phyloP scores from a whole-genome alignment of 2,888 invertebrate species.

The Sinopyrophorus schimmeli region DNA sequence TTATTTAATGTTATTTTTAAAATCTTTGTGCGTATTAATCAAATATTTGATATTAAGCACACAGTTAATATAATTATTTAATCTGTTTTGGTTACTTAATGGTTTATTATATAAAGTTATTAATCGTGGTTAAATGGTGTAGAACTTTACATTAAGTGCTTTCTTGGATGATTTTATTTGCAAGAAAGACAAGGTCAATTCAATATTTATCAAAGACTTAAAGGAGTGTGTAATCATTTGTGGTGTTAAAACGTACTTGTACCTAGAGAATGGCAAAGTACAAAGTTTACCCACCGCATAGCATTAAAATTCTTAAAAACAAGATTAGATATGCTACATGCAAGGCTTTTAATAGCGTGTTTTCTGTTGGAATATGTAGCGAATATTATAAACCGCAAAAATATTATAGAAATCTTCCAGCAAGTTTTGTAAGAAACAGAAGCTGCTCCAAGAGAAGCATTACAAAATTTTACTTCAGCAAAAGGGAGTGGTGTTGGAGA shows the following conservation, averaged over 20 bases:
- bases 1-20: too few relatives aligned
- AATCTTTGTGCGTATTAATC: too few relatives aligned
- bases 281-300: conserved; percentile 4
- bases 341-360: conserved; percentile 5
- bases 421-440: background rate
- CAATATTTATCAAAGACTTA: conserved; percentile 1
- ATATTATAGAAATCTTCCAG: background rate
- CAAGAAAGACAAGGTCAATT: conserved; percentile 5
- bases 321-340: conserved; percentile 10
- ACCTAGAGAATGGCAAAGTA: conserved; percentile 4
- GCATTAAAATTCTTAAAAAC: conserved; percentile 8
- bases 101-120: too few relatives aligned
- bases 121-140: too few relatives aligned
- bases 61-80: too few relatives aligned
- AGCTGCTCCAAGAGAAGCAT: background rate
- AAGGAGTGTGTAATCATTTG: background rate
- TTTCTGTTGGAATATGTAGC: background rate
- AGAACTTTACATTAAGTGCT: too few relatives aligned
- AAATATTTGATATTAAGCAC: too few relatives aligned
- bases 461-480: background rate
- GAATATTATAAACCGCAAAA: background rate
- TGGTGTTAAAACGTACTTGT: background rate
- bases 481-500: conserved; percentile 11
- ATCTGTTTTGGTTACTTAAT: too few relatives aligned
- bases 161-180: too few relatives aligned